These are phyloP conservation scores for Abscondita cerata DNA, from an alignment of 2,888 invertebrate genomes.

Conservation along the genomic window DNA sequence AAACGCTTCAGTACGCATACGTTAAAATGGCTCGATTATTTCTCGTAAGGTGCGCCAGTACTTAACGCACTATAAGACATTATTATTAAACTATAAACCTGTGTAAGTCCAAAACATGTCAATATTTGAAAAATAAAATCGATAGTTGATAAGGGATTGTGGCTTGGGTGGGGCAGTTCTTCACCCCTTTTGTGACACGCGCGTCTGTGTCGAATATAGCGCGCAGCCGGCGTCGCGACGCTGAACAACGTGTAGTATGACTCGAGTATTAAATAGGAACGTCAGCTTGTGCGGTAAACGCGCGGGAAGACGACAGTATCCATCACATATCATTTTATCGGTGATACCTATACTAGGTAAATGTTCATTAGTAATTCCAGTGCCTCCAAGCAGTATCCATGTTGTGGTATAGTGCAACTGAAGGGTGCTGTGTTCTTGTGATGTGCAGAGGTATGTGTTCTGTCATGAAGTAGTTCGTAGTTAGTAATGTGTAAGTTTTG, in stretches of 20 bases:
- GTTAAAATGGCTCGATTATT: too few relatives aligned
- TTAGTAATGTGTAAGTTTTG: conserved; percentile 2
- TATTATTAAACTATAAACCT: conserved; percentile 10
- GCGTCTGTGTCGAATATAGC: conserved; percentile 34
- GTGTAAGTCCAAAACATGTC: conserved; percentile 33
- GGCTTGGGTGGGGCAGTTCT: conserved; percentile 37
- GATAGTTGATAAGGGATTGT: conserved; percentile 36
- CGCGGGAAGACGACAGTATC: conserved; percentile 44
- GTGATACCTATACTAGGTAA: conserved; percentile 44
- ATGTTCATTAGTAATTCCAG: conserved; percentile 47
- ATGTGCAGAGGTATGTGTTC: conserved; percentile 37
- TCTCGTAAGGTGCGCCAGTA: too few relatives aligned
- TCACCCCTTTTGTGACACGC: conserved; percentile 43
- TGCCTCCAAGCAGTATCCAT: conserved; percentile 45
- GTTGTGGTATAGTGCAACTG: conserved; percentile 40
- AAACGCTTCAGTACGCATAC: too few relatives aligned
- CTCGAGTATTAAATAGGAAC: conserved; percentile 49
- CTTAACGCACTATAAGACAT: background rate
- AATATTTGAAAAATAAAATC: conserved; percentile 42
- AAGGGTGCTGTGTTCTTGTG: conserved; percentile 38
- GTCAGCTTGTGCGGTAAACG: conserved; percentile 47
- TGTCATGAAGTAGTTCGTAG: conserved; percentile 11
- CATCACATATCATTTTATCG: conserved; percentile 49
- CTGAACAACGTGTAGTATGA: conserved; percentile 53
- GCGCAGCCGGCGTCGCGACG: conserved; percentile 49